A percentile compares a stretch with the other conserved stretches of the same genome.
Evolutionary conservation across 2,888 invertebrate genomes (phyloP).

Genomic region (Hipparchia semele): DNA sequence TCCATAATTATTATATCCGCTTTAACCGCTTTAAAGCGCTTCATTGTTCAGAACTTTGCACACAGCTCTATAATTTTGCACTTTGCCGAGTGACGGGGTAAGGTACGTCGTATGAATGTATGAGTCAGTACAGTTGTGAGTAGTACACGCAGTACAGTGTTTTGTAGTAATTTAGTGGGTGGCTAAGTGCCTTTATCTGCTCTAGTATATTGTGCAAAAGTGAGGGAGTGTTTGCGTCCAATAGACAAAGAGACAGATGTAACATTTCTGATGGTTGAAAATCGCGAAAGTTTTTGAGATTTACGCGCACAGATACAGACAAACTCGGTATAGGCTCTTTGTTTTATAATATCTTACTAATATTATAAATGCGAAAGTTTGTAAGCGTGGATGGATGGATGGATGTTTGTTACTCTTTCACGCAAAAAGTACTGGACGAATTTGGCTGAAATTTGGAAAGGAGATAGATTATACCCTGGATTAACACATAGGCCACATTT

Average conservation of each 20-base stretch:
- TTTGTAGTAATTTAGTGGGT: constrained; percentile 2
- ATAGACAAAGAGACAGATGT: background rate
- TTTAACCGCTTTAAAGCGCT: constrained; percentile 1
- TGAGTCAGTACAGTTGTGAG: background rate
- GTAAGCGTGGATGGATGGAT: no score
- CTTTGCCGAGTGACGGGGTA: background rate
- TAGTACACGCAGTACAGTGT: background rate
- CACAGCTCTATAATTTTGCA: constrained; percentile 7
- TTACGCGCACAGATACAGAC: no score
- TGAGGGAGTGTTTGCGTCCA: background rate
- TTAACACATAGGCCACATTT: no score
- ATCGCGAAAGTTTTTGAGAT: no score
- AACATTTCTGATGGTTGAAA: background rate
- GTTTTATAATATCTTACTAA: no score
- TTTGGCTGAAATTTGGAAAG: no score
- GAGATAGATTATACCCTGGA: no score
- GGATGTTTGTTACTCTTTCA: no score
- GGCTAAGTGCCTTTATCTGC: background rate
- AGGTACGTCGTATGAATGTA: background rate
- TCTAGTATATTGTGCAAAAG: background rate
- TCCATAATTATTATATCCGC: no score
- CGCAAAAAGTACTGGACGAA: no score
- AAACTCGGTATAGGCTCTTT: no score
- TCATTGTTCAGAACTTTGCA: constrained; percentile 1
- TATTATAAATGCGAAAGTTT: no score